Evolutionary conservation across 23 tunicate species (phyloP).

Genomic region (Ascidia mentula): DNA sequence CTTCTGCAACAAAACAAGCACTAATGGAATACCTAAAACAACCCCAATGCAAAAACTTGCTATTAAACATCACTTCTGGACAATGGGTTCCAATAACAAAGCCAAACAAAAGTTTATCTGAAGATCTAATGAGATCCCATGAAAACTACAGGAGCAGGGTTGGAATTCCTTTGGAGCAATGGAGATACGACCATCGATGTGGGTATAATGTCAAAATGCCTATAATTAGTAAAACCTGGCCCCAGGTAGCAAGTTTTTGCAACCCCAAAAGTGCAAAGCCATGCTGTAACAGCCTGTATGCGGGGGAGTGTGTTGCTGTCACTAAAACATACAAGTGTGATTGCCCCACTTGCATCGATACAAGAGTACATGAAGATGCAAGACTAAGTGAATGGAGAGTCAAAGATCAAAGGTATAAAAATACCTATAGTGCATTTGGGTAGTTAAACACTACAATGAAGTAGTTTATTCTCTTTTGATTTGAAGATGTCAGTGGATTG

Average conservation of each 20-base stretch:
- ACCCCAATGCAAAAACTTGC: conserved; percentile 28
- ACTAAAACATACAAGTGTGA: neutral
- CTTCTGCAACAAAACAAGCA: neutral
- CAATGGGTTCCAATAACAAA: conserved; percentile 9
- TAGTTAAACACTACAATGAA: neutral
- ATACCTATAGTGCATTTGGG: neutral
- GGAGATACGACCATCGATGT: conserved; percentile 33
- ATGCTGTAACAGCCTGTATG: conserved; percentile 37
- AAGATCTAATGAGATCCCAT: neutral
- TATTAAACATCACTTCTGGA: conserved; percentile 24
- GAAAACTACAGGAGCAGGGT: conserved; percentile 3
- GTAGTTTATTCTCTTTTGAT: neutral
- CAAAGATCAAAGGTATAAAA: conserved; percentile 21
- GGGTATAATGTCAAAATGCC: conserved; percentile 17
- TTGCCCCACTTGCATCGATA: conserved; percentile 19
- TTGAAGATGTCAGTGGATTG: conserved; percentile 16
- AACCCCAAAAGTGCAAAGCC: conserved; percentile 26
- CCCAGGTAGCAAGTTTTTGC: conserved; percentile 32
- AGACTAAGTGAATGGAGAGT: conserved; percentile 14
- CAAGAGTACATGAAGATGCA: conserved; percentile 19
- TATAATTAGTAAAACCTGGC: conserved; percentile 1
- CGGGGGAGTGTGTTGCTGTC: conserved; percentile 34
- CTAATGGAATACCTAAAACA: neutral
- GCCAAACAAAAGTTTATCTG: neutral
- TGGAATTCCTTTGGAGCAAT: conserved; percentile 9